A percentile compares a stretch with the other conserved stretches of the same genome.
Evolutionary conservation across 2,888 invertebrate species (phyloP).

Genomic region (Andrena bucephala): DNA sequence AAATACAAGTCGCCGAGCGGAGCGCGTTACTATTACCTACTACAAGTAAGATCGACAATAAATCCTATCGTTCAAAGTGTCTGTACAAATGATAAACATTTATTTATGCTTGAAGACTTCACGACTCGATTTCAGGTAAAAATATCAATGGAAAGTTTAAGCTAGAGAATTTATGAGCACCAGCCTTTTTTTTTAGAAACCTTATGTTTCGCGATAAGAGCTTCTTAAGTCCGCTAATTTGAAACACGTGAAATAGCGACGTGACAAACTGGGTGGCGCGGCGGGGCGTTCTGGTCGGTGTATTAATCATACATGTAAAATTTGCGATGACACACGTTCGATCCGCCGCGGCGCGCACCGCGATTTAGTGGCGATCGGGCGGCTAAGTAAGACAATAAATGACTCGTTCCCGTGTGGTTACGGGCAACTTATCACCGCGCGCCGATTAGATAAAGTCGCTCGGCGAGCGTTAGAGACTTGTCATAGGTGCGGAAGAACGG

Average conservation of each 20-base stretch:
- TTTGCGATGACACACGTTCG: constrained; percentile 24
- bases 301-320: constrained; percentile 6
- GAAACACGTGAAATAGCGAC: no score
- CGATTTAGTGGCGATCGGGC: not conserved
- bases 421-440: constrained; percentile 26
- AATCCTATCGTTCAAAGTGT: no score
- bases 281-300: not conserved
- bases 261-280: no score
- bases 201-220: no score
- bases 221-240: no score
- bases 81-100: no score
- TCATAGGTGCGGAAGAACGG: not conserved
- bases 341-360: not conserved
- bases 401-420: constrained; percentile 10
- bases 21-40: not conserved
- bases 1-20: not conserved
- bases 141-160: no score
- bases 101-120: no score
- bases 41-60: not conserved
- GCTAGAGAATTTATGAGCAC: no score
- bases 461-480: not conserved
- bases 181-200: no score
- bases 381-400: constrained; percentile 20
- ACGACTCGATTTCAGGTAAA: no score
- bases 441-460: constrained; percentile 56